A percentile compares a stretch with the other conserved stretches of the same genome.
phyloP scores from a whole-genome alignment of 2,113 vertebrate genomes.

The Conger conger region DNA sequence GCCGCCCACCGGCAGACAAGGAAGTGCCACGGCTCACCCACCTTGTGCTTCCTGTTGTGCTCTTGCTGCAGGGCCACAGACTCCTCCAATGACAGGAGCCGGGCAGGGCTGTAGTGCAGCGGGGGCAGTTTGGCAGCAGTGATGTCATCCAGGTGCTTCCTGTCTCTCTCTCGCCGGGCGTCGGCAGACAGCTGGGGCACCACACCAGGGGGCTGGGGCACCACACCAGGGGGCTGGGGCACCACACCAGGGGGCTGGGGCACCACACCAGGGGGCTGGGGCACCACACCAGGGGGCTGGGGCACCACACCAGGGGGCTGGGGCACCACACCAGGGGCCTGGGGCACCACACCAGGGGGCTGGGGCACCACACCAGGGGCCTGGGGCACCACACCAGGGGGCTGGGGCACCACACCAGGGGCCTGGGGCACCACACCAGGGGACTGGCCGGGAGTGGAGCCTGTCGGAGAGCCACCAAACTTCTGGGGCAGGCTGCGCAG shows the following conservation, averaged over 20 bases:
- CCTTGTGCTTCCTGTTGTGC: constrained; percentile 83
- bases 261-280: constrained; percentile 54
- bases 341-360: constrained; percentile 56
- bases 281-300: constrained; percentile 54
- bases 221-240: constrained; percentile 54
- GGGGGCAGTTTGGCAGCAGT: constrained; percentile 84
- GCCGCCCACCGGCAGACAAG: not conserved
- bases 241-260: constrained; percentile 54
- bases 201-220: constrained; percentile 52
- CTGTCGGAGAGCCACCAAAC: constrained; percentile 55
- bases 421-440: constrained; percentile 50
- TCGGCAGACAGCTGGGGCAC: constrained; percentile 61
- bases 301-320: constrained; percentile 55
- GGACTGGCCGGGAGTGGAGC: constrained; percentile 58
- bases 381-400: constrained; percentile 58
- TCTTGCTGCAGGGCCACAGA: constrained; percentile 75
- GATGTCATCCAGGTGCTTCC: constrained; percentile 86
- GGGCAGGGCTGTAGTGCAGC: constrained; percentile 75
- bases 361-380: no score
- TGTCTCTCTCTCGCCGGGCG: constrained; percentile 72
- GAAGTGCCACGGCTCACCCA: constrained; percentile 46
- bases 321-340: constrained; percentile 51
- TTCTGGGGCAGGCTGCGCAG: constrained; percentile 67
- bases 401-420: constrained; percentile 39
- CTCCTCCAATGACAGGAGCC: constrained; percentile 81